These are phyloP conservation scores for Arbacia lixula DNA, from an alignment of 53 echinoderm and acorn worm species.

Conservation along the genomic window DNA sequence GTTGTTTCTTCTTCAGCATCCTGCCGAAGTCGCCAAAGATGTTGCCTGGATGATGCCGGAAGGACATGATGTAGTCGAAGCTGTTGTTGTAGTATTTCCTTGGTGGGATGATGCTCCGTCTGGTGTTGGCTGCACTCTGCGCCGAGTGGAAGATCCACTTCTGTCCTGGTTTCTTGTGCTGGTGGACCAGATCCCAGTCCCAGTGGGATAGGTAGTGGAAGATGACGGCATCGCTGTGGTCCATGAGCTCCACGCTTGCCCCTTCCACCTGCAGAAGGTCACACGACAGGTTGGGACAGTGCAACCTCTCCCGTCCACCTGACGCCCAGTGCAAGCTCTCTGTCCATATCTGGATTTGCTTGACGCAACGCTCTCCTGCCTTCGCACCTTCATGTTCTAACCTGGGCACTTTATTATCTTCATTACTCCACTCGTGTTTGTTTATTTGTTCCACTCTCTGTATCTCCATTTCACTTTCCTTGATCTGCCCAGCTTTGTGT, in stretches of 20 bases:
- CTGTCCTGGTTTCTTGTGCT: constrained; percentile 12
- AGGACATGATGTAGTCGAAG: constrained; percentile 43
- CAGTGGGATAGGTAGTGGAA: constrained; percentile 18
- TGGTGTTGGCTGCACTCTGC: constrained; percentile 9
- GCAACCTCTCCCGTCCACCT: neutral
- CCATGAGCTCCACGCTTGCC: constrained; percentile 25
- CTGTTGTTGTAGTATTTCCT: constrained; percentile 2
- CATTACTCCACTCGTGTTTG: no score
- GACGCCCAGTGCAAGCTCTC: neutral
- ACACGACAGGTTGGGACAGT: constrained; percentile 19
- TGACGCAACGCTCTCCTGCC: constrained; percentile 7
- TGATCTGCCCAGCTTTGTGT: no score
- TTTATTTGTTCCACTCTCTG: no score
- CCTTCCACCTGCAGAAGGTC: constrained; percentile 4
- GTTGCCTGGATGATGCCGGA: constrained; percentile 1
- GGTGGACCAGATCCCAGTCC: constrained; percentile 27
- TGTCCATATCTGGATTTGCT: constrained; percentile 31
- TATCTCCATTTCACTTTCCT: no score
- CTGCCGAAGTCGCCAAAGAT: constrained; percentile 36
- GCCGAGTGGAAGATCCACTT: constrained; percentile 36
- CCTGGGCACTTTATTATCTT: no score
- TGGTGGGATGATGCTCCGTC: constrained; percentile 6
- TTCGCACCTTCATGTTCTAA: no score
- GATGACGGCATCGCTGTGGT: constrained; percentile 30
- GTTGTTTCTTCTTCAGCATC: neutral